Percentiles rank a stretch among this genome's conserved stretches.
Conservation (phyloP, 2,113 vertebrate genomes). For the Rissa tridactyla region DNA sequence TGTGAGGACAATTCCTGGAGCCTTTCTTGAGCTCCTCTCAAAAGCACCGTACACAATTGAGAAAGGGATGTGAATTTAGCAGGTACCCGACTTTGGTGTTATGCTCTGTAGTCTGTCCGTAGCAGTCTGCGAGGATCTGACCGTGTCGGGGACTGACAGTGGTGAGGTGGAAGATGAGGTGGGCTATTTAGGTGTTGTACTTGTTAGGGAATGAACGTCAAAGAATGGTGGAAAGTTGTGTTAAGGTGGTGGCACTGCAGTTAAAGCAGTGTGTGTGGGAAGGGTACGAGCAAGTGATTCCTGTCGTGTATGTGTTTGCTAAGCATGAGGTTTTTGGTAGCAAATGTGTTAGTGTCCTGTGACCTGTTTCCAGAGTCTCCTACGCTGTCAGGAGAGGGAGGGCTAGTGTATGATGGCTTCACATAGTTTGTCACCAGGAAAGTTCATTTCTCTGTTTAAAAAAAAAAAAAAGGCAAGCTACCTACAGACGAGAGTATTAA, state of each 20-base stretch:
- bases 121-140: neutral
- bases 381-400: neutral
- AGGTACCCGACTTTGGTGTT: neutral
- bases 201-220: neutral
- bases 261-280: rapidly evolving
- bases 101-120: neutral
- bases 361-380: neutral
- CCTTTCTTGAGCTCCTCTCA: neutral
- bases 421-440: neutral
- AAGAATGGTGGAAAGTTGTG: neutral
- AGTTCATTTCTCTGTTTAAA: neutral
- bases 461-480: neutral
- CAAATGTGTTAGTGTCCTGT: neutral
- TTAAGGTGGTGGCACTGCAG: neutral
- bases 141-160: neutral
- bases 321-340: neutral
- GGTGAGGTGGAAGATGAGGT: neutral
- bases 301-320: rapidly evolving
- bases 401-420: neutral
- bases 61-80: neutral
- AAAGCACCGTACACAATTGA: neutral
- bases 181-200: rapidly evolving
- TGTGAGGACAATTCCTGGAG: neutral
- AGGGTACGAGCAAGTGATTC: neutral
- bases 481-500: neutral